Evolutionary conservation across 1,140 invertebrate species (phyloP).

Genomic region (Gyrodactylus salaris): DNA sequence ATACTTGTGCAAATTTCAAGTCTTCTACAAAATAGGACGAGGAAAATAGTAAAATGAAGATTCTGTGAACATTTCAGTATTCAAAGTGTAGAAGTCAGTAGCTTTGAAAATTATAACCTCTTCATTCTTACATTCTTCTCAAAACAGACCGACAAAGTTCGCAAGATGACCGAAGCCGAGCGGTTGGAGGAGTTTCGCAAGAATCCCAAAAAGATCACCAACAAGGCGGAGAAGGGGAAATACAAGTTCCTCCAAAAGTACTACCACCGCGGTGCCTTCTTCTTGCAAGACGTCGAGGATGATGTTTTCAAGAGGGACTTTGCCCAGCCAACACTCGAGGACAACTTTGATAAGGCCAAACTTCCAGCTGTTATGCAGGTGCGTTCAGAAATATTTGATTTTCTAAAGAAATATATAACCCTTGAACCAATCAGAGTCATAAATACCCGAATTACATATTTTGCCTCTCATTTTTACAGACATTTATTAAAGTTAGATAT

Average conservation of each 20-base stretch:
- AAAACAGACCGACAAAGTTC: constrained; percentile 27
- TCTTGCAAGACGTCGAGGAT: constrained; percentile 50
- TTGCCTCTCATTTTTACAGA: too few relatives aligned
- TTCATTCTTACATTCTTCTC: too few relatives aligned
- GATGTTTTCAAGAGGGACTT: constrained; percentile 70
- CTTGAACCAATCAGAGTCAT: too few relatives aligned
- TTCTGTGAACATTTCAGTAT: too few relatives aligned
- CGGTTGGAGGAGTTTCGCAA: constrained; percentile 35
- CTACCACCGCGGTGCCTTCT: constrained; percentile 93
- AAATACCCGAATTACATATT: too few relatives aligned
- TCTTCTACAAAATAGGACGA: too few relatives aligned
- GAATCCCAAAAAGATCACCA: constrained; percentile 72
- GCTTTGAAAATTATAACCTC: too few relatives aligned
- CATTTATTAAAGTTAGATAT: too few relatives aligned
- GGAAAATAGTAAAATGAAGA: too few relatives aligned
- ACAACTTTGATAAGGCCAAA: constrained; percentile 95
- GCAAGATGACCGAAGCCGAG: constrained; percentile 85
- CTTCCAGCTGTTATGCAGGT: constrained; percentile 97
- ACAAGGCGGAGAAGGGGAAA: constrained; percentile 80
- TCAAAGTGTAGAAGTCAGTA: too few relatives aligned
- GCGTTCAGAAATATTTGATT: too few relatives aligned
- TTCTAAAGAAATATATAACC: constrained; percentile 16
- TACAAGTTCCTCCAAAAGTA: constrained; percentile 99
- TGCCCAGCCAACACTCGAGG: constrained; percentile 73
- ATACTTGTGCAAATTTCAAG: too few relatives aligned